phyloP scores from a whole-genome alignment of 1,140 invertebrate species.

The Rhopalosiphum maidis region DNA sequence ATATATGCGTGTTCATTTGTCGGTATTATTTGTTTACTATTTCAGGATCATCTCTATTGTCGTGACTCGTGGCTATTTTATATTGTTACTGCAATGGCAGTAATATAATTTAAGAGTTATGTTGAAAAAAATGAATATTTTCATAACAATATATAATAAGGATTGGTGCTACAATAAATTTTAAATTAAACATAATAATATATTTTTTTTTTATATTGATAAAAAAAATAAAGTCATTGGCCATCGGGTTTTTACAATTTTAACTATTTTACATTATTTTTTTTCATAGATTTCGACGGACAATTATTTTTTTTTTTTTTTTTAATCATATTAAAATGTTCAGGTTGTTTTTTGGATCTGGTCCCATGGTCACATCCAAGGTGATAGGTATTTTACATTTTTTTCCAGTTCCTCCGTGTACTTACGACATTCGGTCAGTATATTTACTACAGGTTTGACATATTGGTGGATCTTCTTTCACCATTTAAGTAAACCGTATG shows the following conservation, averaged over 20 bases:
- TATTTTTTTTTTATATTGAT: neutral
- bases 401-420: neutral
- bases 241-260: neutral
- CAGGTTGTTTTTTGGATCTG: neutral
- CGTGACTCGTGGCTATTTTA: neutral
- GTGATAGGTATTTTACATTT: neutral
- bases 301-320: neutral
- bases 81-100: neutral
- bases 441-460: neutral
- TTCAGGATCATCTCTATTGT: neutral
- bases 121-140: neutral
- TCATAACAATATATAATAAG: neutral
- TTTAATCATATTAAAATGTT: neutral
- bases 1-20: neutral
- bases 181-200: neutral
- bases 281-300: neutral
- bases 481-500: too few species aligned
- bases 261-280: neutral
- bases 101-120: neutral
- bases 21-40: constrained; percentile 17
- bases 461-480: neutral
- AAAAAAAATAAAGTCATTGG: neutral
- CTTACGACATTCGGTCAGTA: neutral
- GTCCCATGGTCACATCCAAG: neutral
- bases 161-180: neutral